phyloP scores from a whole-genome alignment of 1,140 invertebrate species.

The Lepidurus packardi region DNA sequence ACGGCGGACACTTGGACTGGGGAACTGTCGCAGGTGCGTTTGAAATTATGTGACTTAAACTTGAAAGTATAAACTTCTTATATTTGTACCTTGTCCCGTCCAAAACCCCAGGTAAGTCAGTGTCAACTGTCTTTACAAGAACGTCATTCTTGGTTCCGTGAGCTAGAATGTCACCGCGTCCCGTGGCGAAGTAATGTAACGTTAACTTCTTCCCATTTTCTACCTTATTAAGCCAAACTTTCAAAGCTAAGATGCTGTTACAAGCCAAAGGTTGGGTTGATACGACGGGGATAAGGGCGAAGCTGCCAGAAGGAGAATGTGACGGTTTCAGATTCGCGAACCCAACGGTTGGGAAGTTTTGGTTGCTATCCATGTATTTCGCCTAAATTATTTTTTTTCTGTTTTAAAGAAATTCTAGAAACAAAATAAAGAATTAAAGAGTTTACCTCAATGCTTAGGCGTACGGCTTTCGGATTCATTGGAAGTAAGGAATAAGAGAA shows the following conservation, averaged over 20 bases:
- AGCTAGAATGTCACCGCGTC: slow-evolving; percentile 40
- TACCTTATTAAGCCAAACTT: slow-evolving; percentile 29
- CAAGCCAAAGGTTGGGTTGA: slow-evolving; percentile 11
- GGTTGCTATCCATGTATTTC: not conserved
- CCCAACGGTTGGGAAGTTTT: not conserved
- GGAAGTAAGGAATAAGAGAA: slow-evolving; percentile 36
- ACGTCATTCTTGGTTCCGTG: too few species aligned
- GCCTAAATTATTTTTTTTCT: not conserved
- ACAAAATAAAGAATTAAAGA: too few species aligned
- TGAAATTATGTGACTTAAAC: too few species aligned
- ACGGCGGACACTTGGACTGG: too few species aligned
- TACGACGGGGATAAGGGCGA: not conserved
- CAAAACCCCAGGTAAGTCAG: too few species aligned
- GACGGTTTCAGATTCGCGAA: slow-evolving; percentile 42
- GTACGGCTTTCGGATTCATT: slow-evolving; percentile 29
- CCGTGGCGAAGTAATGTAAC: slow-evolving; percentile 31
- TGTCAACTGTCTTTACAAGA: too few species aligned
- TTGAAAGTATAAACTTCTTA: too few species aligned
- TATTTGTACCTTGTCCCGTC: too few species aligned
- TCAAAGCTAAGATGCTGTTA: not conserved
- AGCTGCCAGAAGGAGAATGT: slow-evolving; percentile 40
- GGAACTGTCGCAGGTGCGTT: too few species aligned
- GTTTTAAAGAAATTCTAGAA: too few species aligned
- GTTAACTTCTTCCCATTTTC: slow-evolving; percentile 23
- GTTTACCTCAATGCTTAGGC: too few species aligned